Base-by-base conservation (phyloP, 1,140 invertebrate genomes). In the Elysia chlorotica region DNA sequence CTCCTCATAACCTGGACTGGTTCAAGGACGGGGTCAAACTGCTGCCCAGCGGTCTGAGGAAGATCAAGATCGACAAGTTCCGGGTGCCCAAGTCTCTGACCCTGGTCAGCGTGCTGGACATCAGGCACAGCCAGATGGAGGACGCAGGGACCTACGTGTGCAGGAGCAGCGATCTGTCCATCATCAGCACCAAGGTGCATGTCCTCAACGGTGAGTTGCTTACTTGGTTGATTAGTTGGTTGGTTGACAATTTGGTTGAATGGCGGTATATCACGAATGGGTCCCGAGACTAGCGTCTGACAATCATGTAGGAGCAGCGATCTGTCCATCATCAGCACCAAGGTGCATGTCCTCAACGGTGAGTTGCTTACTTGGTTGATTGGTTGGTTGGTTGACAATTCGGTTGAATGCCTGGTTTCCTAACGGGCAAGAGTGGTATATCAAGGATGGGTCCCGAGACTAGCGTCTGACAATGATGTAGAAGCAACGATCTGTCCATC, bases 11-110 rank as follows among this genome's bases (percentile, higher is more conserved):
- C 53, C 33, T 81, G 38, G 77, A 80, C 77, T 83, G 81, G 81
- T 83, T 83, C 68, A 80, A 80, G 67, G 80, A 81, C 63, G 81
- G 81, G 21, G 63, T 76, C 63, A 80, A 80, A 73, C 61, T 80
- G 41, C 73, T 73, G 1, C 68, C 78, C 5, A 75, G 78, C 56
- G 70, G 68, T 23, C 31, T 54, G 35, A 65, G 65, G 28, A 71
- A 76, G 30, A 68, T 80, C n/a, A n/a, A 68, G n/a, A 74, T 78
- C 10, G 65, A 77, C 61, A 77, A 77, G 62, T 78, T 74, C 65
- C 28, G 66, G 17, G 33, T 74, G 10, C 71, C 37, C 33, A 31
- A 65, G 17, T 54, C 74, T 5, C 70, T 61, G 38, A 73, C 71
- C n/a, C 59, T 78, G 59, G 74, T 74, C 59, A 78, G 77, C 36